Conservation (phyloP, 2,888 invertebrate genomes). For the Lepidonotus clava region DNA sequence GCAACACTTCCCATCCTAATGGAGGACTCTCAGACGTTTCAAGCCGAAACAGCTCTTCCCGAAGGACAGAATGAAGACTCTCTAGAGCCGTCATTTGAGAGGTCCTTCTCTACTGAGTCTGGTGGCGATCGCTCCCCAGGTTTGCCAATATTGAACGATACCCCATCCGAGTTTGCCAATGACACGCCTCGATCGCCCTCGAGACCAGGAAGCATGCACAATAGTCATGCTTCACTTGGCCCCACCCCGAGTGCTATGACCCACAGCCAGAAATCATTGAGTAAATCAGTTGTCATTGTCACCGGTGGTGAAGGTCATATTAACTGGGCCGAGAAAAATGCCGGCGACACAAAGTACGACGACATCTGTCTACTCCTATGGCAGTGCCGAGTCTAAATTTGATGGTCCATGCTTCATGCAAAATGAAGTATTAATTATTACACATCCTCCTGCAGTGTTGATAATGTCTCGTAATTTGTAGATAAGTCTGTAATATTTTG, state of each 20-base stretch:
- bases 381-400: constrained; percentile 58
- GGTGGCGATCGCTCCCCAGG: not conserved
- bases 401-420: not conserved
- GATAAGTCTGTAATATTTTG: too few species aligned
- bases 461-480: too few species aligned
- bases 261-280: not conserved
- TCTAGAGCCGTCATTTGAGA: not conserved
- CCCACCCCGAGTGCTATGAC: not conserved
- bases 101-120: not conserved
- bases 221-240: not conserved
- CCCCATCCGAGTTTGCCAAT: not conserved
- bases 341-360: constrained; percentile 59
- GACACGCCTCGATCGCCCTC: not conserved
- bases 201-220: not conserved
- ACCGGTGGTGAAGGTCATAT: constrained; percentile 78
- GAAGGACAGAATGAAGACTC: not conserved
- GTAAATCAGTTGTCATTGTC: constrained; percentile 74
- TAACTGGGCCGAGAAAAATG: constrained; percentile 68
- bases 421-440: not conserved
- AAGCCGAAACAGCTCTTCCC: not conserved
- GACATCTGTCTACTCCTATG: constrained; percentile 64
- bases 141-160: not conserved
- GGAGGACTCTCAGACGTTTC: constrained; percentile 18
- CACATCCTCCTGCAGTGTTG: not conserved
- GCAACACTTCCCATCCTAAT: constrained; percentile 51